Conservation (phyloP, 2,113 vertebrate genomes). For the Brachyhypopomus gauderio region DNA sequence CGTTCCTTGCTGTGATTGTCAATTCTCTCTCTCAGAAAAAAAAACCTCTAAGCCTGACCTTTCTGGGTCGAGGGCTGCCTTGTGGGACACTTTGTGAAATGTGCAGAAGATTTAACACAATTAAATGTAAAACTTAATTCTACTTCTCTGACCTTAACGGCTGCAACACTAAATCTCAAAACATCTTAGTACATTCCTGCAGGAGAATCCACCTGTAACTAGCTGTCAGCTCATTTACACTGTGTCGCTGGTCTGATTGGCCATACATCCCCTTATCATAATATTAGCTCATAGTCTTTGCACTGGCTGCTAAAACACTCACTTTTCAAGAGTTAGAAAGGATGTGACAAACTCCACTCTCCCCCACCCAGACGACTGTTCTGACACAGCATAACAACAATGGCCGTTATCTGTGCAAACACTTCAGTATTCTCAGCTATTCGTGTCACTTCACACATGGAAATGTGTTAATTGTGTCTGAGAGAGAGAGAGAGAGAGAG, state of each 20-base stretch:
- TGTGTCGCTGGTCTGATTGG: conserved; percentile 22
- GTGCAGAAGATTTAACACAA: not conserved
- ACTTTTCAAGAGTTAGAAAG: conserved; percentile 42
- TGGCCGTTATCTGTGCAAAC: conserved; percentile 53
- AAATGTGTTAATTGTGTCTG: conserved; percentile 57
- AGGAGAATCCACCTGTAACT: not conserved
- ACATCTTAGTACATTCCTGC: not conserved
- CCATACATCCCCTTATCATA: conserved; percentile 29
- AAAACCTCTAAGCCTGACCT: no score
- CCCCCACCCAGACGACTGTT: conserved; percentile 41
- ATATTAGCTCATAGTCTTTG: conserved; percentile 49
- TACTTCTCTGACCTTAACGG: not conserved
- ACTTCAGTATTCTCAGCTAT: conserved; percentile 34
- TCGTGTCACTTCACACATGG: conserved; percentile 61
- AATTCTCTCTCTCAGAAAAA: not conserved
- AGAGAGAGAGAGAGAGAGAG: conserved; percentile 63
- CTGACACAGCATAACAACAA: conserved; percentile 51
- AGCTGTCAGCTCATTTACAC: conserved; percentile 13
- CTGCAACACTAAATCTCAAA: not conserved
- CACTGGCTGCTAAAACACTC: conserved; percentile 43
- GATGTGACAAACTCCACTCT: conserved; percentile 26
- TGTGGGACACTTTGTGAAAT: not conserved
- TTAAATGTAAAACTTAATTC: not conserved
- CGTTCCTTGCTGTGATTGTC: conserved; percentile 1
- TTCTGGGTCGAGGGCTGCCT: not conserved